These are phyloP conservation scores for Mactromeris polynyma DNA, from an alignment of 2,888 invertebrate genomes.

Conservation along the genomic window DNA sequence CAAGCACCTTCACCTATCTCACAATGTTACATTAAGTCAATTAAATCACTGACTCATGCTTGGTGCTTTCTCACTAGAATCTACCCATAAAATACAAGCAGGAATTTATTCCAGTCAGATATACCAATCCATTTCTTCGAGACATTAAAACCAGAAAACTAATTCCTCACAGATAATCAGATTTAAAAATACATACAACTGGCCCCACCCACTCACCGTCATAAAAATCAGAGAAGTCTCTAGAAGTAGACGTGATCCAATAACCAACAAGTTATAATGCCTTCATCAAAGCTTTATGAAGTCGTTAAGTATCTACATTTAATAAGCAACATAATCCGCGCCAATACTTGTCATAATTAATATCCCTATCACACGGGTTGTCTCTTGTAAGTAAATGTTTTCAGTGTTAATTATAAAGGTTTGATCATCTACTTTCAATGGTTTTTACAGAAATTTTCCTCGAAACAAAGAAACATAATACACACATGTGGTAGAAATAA, in stretches of 20 bases:
- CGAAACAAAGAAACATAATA: neutral
- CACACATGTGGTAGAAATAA: neutral
- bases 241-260: constrained; percentile 3
- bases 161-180: constrained; percentile 34
- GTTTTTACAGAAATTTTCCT: neutral
- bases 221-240: constrained; percentile 42
- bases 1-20: neutral
- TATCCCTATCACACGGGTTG: constrained; percentile 30
- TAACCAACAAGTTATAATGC: constrained; percentile 17
- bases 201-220: constrained; percentile 34
- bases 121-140: constrained; percentile 19
- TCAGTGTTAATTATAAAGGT: neutral
- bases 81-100: constrained; percentile 19
- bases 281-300: constrained; percentile 43
- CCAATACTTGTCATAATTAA: constrained; percentile 49
- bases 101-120: constrained; percentile 9
- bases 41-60: neutral
- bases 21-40: neutral
- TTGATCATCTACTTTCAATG: neutral
- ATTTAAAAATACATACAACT: constrained; percentile 38
- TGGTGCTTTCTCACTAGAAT: neutral
- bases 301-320: constrained; percentile 26
- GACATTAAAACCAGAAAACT: constrained; percentile 42
- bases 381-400: constrained; percentile 13
- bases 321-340: constrained; percentile 34